Conservation (phyloP, 2,113 vertebrate species). For the Sorex fumeus region DNA sequence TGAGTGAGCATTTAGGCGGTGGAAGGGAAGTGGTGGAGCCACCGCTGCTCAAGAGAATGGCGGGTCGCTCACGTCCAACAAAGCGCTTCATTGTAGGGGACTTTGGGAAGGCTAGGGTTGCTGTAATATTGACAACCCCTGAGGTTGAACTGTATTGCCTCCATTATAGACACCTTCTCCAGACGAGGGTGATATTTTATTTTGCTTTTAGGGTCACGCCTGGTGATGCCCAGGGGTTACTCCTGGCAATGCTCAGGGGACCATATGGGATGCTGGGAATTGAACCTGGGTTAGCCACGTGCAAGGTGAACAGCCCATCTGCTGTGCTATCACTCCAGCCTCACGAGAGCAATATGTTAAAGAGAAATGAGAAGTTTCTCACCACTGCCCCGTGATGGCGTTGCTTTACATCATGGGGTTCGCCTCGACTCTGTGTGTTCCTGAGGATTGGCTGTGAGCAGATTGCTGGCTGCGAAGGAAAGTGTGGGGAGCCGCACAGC, state of each 20-base stretch:
- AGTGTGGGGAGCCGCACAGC: not conserved
- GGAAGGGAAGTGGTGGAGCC: not conserved
- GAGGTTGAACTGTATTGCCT: not conserved
- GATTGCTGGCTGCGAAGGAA: not conserved
- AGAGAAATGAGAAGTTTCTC: conserved; percentile 11
- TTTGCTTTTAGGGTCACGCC: too few species aligned
- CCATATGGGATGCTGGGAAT: too few species aligned
- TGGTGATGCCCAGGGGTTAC: too few species aligned
- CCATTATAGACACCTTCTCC: not conserved
- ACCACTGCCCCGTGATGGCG: not conserved
- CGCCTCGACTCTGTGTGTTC: not conserved
- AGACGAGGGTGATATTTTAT: not conserved
- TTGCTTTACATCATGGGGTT: conserved; percentile 43
- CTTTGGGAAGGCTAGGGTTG: not conserved
- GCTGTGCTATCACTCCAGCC: too few species aligned
- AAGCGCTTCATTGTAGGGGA: not conserved
- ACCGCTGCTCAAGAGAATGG: rapidly evolving
- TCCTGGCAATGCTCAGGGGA: too few species aligned
- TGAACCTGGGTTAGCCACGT: too few species aligned
- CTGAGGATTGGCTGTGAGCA: not conserved
- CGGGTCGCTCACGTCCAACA: not conserved
- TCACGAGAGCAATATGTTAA: not conserved
- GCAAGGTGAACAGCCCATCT: too few species aligned
- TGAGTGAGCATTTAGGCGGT: not conserved
- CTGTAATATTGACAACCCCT: not conserved